Evolutionary conservation across 2,888 invertebrate species (phyloP).

Genomic region (Leucoptera coffeella): DNA sequence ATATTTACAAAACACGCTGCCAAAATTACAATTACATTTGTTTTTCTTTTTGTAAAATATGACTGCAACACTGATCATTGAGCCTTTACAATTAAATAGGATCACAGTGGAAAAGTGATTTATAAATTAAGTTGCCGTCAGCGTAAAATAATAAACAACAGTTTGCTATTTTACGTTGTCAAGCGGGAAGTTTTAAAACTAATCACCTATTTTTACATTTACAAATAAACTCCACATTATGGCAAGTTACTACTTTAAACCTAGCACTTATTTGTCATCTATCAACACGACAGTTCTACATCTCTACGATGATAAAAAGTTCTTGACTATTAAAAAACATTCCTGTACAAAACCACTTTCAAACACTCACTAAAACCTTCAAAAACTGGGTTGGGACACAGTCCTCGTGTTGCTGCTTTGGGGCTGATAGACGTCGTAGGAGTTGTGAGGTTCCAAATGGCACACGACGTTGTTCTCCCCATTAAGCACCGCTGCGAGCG

Average conservation of each 20-base stretch:
- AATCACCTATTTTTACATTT: constrained; percentile 12
- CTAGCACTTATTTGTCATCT: constrained; percentile 30
- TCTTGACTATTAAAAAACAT: too few relatives aligned
- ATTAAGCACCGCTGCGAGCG: constrained; percentile 72
- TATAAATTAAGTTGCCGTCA: too few relatives aligned
- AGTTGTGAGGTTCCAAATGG: constrained; percentile 70
- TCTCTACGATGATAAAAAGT: constrained; percentile 43
- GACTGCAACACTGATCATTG: constrained; percentile 41
- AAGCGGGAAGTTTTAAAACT: too few relatives aligned
- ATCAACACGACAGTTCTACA: constrained; percentile 18
- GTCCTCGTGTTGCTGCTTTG: constrained; percentile 39
- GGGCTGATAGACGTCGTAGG: constrained; percentile 41
- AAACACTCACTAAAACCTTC: constrained; percentile 9
- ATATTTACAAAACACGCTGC: constrained; percentile 33
- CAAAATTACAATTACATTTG: constrained; percentile 5
- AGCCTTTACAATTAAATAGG: constrained; percentile 47
- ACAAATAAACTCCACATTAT: constrained; percentile 41
- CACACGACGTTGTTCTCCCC: constrained; percentile 82
- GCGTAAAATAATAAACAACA: too few relatives aligned
- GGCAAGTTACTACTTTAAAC: constrained; percentile 46
- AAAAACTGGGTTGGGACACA: constrained; percentile 47
- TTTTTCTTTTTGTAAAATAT: constrained; percentile 16
- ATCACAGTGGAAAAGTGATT: constrained; percentile 54
- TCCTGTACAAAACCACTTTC: constrained; percentile 22
- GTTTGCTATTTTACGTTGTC: too few relatives aligned